These are phyloP conservation scores for Eristalis pertinax DNA, from an alignment of 2,888 invertebrate genomes.

Conservation along the genomic window DNA sequence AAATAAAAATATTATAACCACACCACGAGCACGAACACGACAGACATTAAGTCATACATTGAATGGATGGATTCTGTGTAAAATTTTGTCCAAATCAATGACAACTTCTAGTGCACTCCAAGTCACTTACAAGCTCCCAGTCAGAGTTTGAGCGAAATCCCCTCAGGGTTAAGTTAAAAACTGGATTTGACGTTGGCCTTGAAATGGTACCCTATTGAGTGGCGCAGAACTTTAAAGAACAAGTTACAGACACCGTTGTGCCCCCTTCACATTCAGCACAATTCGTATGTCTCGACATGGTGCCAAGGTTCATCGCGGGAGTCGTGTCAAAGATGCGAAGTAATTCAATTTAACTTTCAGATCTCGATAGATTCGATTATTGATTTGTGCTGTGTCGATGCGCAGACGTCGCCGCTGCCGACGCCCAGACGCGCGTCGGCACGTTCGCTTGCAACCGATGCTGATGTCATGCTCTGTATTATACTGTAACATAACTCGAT, in stretches of 20 bases:
- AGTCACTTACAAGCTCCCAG: background rate
- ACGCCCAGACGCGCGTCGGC: background rate
- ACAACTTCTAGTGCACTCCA: constrained; percentile 5
- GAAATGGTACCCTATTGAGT: constrained; percentile 2
- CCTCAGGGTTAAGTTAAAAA: constrained; percentile 21
- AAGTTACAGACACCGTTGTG: background rate
- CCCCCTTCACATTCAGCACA: background rate
- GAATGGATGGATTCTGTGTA: background rate
- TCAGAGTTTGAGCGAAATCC: background rate
- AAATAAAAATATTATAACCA: constrained; percentile 41
- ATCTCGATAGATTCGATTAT: constrained; percentile 60
- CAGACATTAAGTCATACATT: constrained; percentile 33
- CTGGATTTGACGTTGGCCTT: constrained; percentile 24
- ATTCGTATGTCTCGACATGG: background rate
- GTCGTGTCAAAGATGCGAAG: constrained; percentile 55
- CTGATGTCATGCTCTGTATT: constrained; percentile 55
- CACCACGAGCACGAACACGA: constrained; percentile 4
- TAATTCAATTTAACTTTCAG: constrained; percentile 58
- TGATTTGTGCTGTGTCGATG: constrained; percentile 54
- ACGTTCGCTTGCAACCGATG: constrained; percentile 12
- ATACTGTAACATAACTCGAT: constrained; percentile 41
- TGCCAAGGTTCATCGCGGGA: background rate
- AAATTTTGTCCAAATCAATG: background rate
- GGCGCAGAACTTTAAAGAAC: background rate
- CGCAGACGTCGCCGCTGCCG: constrained; percentile 4